Conservation (phyloP, 2,888 invertebrate genomes). For the Xestoiulus laeticollis region DNA sequence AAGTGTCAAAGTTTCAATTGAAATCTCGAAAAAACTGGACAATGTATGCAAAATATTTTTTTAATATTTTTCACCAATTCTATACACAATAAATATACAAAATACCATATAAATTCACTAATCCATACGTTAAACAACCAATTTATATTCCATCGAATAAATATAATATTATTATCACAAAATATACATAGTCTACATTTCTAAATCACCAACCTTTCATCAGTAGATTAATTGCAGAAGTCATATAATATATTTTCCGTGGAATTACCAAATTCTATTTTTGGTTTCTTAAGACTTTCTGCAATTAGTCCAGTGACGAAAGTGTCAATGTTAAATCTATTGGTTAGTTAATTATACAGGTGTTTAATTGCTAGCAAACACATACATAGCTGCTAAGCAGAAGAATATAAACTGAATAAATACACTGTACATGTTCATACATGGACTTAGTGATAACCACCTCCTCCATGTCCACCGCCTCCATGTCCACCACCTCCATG, state of each 20-base stretch:
- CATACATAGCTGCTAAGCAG: background rate
- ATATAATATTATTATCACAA: background rate
- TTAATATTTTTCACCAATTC: no score
- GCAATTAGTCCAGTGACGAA: background rate
- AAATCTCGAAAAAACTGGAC: background rate
- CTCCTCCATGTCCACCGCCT: slow-evolving; percentile 47
- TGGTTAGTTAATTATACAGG: background rate
- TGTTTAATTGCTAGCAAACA: background rate
- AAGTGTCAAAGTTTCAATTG: no score
- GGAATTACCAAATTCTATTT: no score
- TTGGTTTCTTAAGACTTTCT: background rate
- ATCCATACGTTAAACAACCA: background rate
- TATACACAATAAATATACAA: no score
- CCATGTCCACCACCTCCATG: slow-evolving; percentile 47
- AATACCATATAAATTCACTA: no score
- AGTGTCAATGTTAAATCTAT: background rate
- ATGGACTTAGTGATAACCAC: slow-evolving; percentile 39
- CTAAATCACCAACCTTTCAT: background rate
- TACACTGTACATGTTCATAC: slow-evolving; percentile 15
- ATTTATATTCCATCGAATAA: background rate
- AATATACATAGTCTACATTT: background rate
- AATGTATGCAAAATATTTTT: no score
- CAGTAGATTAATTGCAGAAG: background rate
- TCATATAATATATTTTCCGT: no score
- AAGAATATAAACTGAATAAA: slow-evolving; percentile 7